phyloP scores from a whole-genome alignment of 64 coral and sea anemone genomes.

The Trachythela sp. region DNA sequence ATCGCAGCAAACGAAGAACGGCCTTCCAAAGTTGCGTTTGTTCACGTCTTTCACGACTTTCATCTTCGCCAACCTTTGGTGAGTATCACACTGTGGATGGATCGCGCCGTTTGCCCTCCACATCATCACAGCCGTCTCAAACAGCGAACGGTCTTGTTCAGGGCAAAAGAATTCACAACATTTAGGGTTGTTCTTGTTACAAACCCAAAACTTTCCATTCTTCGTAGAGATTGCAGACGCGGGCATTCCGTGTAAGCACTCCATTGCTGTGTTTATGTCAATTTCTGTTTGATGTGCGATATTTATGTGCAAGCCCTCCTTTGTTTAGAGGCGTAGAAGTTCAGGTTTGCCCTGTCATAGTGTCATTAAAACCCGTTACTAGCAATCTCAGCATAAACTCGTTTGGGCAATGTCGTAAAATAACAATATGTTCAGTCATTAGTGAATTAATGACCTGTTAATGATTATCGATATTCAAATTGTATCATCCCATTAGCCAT shows the following conservation, averaged over 20 bases:
- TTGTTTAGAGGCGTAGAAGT: background rate
- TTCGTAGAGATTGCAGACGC: background rate
- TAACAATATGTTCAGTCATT: background rate
- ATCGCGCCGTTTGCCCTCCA: background rate
- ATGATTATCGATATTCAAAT: no score
- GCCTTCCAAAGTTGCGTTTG: background rate
- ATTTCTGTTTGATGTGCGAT: background rate
- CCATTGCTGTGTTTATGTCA: background rate
- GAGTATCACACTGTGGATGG: background rate
- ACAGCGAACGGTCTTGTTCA: background rate
- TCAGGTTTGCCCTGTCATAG: background rate
- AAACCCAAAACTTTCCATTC: background rate
- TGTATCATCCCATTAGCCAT: no score
- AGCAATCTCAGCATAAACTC: background rate
- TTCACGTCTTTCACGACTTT: background rate
- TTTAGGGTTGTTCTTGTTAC: background rate
- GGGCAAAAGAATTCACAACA: background rate
- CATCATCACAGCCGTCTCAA: background rate
- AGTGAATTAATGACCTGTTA: no score
- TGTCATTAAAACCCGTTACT: background rate
- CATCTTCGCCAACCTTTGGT: background rate
- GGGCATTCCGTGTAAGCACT: background rate
- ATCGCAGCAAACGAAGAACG: slow-evolving; percentile 11
- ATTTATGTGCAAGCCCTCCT: background rate
- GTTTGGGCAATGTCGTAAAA: background rate